A percentile compares a stretch with the other conserved stretches of the same genome.
Evolutionary conservation across 1,140 invertebrate genomes (phyloP).

Genomic region (Trinorchestia longiramus): DNA sequence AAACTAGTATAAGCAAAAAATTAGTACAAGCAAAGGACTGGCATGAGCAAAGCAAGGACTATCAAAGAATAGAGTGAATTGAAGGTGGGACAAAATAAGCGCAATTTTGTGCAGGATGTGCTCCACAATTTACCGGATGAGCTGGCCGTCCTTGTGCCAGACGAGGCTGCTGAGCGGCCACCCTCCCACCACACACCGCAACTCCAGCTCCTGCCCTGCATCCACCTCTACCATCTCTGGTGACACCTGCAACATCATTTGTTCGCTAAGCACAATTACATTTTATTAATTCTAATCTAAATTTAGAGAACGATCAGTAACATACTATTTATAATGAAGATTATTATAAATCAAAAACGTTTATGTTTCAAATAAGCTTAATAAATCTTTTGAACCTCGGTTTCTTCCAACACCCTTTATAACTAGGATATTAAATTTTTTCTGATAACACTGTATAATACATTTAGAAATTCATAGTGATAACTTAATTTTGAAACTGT

Average conservation of each 20-base stretch:
- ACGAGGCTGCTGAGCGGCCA: background rate
- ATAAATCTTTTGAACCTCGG: background rate
- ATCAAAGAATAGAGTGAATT: too few relatives aligned
- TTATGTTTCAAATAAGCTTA: background rate
- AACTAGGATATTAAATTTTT: background rate
- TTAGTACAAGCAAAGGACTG: too few relatives aligned
- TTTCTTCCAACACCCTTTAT: background rate
- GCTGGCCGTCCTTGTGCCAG: slow-evolving; percentile 45
- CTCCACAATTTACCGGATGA: background rate
- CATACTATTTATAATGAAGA: background rate
- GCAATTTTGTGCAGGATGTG: too few relatives aligned
- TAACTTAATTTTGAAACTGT: background rate
- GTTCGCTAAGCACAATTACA: background rate
- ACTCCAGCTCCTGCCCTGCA: slow-evolving; percentile 18
- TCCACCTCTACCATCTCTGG: slow-evolving; percentile 30
- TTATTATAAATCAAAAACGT: background rate
- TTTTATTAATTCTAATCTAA: background rate
- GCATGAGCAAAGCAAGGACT: too few relatives aligned
- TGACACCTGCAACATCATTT: slow-evolving; percentile 13
- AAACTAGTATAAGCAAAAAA: too few relatives aligned
- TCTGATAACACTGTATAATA: too few relatives aligned
- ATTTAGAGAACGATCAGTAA: background rate
- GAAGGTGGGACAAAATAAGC: too few relatives aligned
- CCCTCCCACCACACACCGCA: slow-evolving; percentile 26
- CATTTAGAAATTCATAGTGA: background rate